These are phyloP conservation scores for Xenopus laevis DNA, from an alignment of 2,113 vertebrate species.

Conservation along the genomic window DNA sequence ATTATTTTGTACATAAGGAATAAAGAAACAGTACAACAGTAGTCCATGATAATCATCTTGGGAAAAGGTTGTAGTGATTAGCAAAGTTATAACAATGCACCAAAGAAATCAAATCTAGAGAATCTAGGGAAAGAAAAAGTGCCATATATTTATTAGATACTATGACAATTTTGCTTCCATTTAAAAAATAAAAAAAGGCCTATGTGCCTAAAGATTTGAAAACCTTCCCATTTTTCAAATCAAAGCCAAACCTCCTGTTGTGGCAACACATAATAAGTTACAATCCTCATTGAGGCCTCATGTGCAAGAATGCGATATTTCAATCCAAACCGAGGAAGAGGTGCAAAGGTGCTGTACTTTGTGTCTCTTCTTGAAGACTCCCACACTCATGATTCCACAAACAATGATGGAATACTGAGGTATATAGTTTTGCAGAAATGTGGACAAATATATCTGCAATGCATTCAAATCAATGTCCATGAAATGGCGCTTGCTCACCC, in stretches of 20 bases:
- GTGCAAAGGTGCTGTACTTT: slow-evolving; percentile 29
- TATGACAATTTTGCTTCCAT: no score
- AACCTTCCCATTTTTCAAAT: not conserved
- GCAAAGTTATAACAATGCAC: no score
- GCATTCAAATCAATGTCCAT: slow-evolving; percentile 55
- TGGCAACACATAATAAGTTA: slow-evolving; percentile 51
- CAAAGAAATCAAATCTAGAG: no score
- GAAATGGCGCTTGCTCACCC: slow-evolving; percentile 47
- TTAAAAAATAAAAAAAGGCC: no score
- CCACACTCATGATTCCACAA: slow-evolving; percentile 60
- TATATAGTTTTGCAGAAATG: slow-evolving; percentile 87
- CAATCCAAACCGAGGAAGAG: slow-evolving; percentile 43
- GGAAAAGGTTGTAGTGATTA: no score
- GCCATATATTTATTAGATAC: no score
- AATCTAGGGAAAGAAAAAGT: no score
- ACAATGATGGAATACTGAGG: slow-evolving; percentile 92
- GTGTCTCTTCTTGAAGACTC: slow-evolving; percentile 40
- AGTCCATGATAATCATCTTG: no score
- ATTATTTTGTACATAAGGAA: slow-evolving; percentile 17
- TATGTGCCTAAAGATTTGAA: not conserved
- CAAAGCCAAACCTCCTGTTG: slow-evolving; percentile 20
- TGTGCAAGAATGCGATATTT: slow-evolving; percentile 38
- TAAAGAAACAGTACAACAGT: not conserved
- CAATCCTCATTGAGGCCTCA: slow-evolving; percentile 46
- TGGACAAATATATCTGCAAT: slow-evolving; percentile 61